A percentile compares a stretch with the other conserved stretches of the same genome.
Conservation (phyloP, 2,797 vertebrate genomes). For the Syncerus caffer region DNA sequence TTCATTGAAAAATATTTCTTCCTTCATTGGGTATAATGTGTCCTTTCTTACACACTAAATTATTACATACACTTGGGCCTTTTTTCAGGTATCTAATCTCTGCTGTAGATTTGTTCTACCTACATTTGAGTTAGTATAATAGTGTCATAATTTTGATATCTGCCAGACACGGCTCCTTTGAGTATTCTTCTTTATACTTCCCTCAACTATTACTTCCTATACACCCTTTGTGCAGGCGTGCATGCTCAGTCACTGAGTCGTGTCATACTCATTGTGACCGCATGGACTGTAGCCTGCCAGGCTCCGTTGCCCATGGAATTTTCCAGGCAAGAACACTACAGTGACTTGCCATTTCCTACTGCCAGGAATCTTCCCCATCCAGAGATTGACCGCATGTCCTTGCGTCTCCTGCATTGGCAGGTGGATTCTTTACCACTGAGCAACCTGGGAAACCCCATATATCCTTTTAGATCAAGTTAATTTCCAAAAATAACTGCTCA, state of each 20-base stretch:
- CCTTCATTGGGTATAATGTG: not conserved
- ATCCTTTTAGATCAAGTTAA: not conserved
- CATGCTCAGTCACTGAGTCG: not conserved
- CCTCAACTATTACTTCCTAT: not conserved
- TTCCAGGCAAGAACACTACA: not conserved
- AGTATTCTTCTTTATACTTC: not conserved
- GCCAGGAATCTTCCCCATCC: not conserved
- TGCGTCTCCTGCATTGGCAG: not conserved
- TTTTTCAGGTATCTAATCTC: not conserved
- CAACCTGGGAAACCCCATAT: not conserved
- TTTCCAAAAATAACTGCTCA: not conserved
- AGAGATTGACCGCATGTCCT: rapidly evolving
- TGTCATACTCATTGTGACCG: not conserved
- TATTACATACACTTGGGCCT: not conserved
- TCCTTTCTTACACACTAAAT: not conserved
- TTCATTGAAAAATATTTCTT: not conserved
- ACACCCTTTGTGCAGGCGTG: not conserved
- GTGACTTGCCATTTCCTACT: not conserved
- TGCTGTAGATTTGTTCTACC: not conserved
- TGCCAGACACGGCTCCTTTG: not conserved
- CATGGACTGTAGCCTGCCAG: not conserved
- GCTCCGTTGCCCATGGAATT: not conserved
- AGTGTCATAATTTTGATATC: not conserved
- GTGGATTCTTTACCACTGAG: not conserved
- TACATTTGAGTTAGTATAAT: not conserved